phyloP scores from a whole-genome alignment of 2,113 vertebrate genomes.

The Albula glossodonta region DNA sequence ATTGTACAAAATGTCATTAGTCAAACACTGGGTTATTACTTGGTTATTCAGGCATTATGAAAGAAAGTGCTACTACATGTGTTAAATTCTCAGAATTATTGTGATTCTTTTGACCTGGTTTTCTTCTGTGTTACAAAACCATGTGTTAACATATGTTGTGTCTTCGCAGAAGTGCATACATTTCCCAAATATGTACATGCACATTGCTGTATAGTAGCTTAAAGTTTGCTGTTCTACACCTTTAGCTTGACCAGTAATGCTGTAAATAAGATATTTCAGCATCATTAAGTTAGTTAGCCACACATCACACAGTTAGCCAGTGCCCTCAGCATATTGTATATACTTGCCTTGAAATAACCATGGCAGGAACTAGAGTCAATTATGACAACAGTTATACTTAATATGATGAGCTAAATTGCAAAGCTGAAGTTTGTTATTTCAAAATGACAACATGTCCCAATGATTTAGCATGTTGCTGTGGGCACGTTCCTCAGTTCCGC shows the following conservation, averaged over 20 bases:
- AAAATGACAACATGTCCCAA: background rate
- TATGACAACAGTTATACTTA: background rate
- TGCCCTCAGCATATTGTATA: background rate
- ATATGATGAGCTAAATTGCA: background rate
- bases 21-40: background rate
- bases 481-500: background rate
- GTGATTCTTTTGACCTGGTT: background rate
- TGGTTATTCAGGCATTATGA: background rate
- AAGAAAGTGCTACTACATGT: background rate
- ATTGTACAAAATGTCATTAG: background rate
- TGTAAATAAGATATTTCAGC: background rate
- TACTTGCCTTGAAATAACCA: background rate
- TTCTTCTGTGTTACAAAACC: background rate
- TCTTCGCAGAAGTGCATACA: background rate
- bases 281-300: background rate
- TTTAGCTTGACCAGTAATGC: background rate
- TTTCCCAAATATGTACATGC: background rate
- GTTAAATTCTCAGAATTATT: background rate
- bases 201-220: conserved; percentile 2
- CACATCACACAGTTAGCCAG: background rate
- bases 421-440: background rate
- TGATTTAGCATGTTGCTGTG: background rate
- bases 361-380: background rate
- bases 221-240: background rate
- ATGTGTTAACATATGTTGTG: background rate